phyloP scores from a whole-genome alignment of 2,888 invertebrate genomes.

The Nowickia ferox region DNA sequence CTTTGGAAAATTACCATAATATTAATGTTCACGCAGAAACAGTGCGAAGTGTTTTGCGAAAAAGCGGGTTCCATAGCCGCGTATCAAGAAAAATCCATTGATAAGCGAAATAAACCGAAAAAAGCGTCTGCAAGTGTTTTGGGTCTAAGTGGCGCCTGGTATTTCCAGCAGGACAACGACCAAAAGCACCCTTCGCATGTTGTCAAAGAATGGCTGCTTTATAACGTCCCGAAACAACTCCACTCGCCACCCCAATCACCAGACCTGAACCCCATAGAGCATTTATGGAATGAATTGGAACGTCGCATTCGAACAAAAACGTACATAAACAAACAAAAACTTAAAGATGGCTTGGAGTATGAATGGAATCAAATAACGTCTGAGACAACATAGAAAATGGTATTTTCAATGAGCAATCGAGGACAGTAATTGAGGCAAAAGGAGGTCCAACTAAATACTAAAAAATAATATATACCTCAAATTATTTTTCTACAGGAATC shows the following conservation, averaged over 20 bases:
- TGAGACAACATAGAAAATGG: slow-evolving; percentile 6
- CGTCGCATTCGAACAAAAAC: slow-evolving; percentile 18
- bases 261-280: slow-evolving; percentile 66
- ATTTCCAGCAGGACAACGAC: slow-evolving; percentile 66
- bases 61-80: too few species aligned
- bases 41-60: too few species aligned
- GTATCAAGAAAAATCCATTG: too few species aligned
- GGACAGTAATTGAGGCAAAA: slow-evolving; percentile 3
- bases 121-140: too few species aligned
- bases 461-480: not conserved
- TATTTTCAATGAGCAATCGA: slow-evolving; percentile 1
- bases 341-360: slow-evolving; percentile 21
- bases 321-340: slow-evolving; percentile 21
- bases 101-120: too few species aligned
- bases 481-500: not conserved
- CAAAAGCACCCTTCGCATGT: slow-evolving; percentile 48
- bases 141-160: slow-evolving; percentile 17
- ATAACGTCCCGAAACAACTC: slow-evolving; percentile 52
- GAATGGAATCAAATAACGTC: slow-evolving; percentile 28
- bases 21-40: too few species aligned
- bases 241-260: slow-evolving; percentile 67
- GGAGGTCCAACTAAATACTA: not conserved
- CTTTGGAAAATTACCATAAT: too few species aligned
- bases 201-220: slow-evolving; percentile 60
- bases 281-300: slow-evolving; percentile 75